Conservation (phyloP, 1,140 invertebrate species). For the Panagrolaimus sp. region DNA sequence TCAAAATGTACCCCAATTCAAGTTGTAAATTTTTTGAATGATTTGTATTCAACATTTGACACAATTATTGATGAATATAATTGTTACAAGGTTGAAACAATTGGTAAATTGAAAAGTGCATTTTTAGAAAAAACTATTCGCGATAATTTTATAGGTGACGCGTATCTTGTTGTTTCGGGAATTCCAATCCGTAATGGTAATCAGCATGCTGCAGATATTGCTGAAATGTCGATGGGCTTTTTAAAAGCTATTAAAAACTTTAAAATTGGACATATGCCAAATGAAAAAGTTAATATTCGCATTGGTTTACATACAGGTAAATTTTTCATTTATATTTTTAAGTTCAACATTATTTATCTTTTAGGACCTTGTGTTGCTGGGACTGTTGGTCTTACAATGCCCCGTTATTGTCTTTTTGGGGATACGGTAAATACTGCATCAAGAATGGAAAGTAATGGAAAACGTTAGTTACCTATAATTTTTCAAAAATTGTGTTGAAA, state of each 20-base stretch:
- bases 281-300: constrained; percentile 17
- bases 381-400: constrained; percentile 80
- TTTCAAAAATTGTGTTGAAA: not conserved
- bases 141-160: constrained; percentile 36
- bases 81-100: constrained; percentile 70
- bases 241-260: constrained; percentile 14
- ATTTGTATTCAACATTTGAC: constrained; percentile 74
- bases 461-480: constrained; percentile 56
- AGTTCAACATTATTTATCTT: not conserved
- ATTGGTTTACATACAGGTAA: constrained; percentile 48
- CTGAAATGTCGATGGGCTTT: constrained; percentile 60
- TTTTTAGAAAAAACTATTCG: not conserved
- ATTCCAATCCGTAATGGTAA: constrained; percentile 66
- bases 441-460: constrained; percentile 64
- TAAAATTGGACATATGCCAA: constrained; percentile 17
- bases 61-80: constrained; percentile 69
- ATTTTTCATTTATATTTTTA: not conserved
- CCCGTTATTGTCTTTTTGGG: constrained; percentile 72
- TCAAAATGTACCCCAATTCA: constrained; percentile 65
- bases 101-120: constrained; percentile 23
- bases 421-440: constrained; percentile 65
- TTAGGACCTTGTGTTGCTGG: constrained; percentile 73
- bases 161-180: constrained; percentile 73
- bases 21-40: constrained; percentile 74
- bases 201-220: constrained; percentile 67